Base-by-base conservation (phyloP, 2,888 invertebrate species). In the Harpagoxenus sublaevis region DNA sequence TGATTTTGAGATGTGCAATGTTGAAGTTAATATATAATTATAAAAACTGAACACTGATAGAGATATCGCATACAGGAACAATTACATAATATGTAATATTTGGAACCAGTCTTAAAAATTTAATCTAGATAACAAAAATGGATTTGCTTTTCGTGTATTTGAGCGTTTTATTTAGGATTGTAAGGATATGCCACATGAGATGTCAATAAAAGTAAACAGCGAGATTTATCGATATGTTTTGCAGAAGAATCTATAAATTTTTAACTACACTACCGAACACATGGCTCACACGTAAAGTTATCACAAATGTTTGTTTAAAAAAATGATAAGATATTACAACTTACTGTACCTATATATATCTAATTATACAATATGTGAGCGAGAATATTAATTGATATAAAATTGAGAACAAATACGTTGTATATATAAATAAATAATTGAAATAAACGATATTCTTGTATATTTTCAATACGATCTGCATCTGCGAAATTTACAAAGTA, bases 191-290 rank as follows among this genome's bases (percentile, higher is more conserved):
- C 15, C n/a, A 23, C 8, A 53, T 39, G 5, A 53, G 39, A 66
- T 71, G 23, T 48, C 45, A 68, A 70, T 53, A 39, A 15, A 71
- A 53, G 45, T 35, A 39, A 70, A 70, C 4, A 39, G 51, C 39
- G 12, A 71, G 3, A 53, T 35, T 28, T 66, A 10, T 51, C 12
- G 3, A 70, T 31, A 51, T 2, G 2, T 53, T 53, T 53, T 70
- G 6, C 9, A 53, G n/a, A 70, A 70, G 12, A 51, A 70, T 53
- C 0, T 23, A 12, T 53, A 35, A 53, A 23, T 23, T 23, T 23
- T 23, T 23, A 23, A 53, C n/a, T 31, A 53, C 4, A 31, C 1
- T 70, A 51, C 5, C 6, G 9, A 70, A 53, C n/a, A 35, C 10
- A 70, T 3, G n/a, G 53, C 1, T 51, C n/a, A 35, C 15, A 18